These are phyloP conservation scores for Phaedon cochleariae DNA, from an alignment of 2,888 invertebrate genomes.

Conservation along the genomic window DNA sequence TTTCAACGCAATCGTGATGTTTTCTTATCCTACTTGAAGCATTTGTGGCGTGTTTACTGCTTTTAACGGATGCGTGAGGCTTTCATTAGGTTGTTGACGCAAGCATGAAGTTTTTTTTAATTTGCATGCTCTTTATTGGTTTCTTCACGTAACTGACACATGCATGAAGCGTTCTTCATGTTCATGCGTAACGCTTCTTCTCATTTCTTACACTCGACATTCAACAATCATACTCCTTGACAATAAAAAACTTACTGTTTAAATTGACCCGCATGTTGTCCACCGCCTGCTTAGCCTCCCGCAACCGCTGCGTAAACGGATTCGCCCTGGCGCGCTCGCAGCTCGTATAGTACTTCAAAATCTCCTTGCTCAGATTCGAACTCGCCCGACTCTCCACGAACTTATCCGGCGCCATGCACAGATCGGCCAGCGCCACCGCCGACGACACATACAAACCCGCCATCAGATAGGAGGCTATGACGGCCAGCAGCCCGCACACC, in stretches of 20 bases:
- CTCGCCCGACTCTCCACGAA: constrained; percentile 59
- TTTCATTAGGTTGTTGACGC: too few relatives aligned
- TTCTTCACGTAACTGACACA: too few relatives aligned
- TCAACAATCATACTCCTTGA: too few relatives aligned
- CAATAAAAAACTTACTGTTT: constrained; percentile 50
- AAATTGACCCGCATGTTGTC: constrained; percentile 65
- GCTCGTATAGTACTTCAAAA: constrained; percentile 71
- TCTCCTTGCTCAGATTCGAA: constrained; percentile 58
- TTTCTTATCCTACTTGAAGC: too few relatives aligned
- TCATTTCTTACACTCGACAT: too few relatives aligned
- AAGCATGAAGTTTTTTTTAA: too few relatives aligned
- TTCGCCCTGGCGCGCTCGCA: constrained; percentile 83
- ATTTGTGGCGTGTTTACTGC: too few relatives aligned
- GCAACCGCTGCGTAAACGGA: constrained; percentile 81
- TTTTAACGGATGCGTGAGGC: too few relatives aligned
- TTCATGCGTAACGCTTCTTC: too few relatives aligned
- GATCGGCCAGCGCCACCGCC: constrained; percentile 78
- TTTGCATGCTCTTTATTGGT: too few relatives aligned
- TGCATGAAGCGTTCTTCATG: too few relatives aligned
- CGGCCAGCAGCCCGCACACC: constrained; percentile 85
- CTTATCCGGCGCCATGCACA: constrained; percentile 74
- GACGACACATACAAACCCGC: constrained; percentile 86
- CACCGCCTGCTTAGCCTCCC: constrained; percentile 69
- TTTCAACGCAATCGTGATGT: too few relatives aligned
- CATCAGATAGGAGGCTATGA: constrained; percentile 89